Percentiles rank a stretch among this genome's conserved stretches.
Evolutionary conservation across 1,140 invertebrate species (phyloP).

Genomic region (Drosophila triauraria): DNA sequence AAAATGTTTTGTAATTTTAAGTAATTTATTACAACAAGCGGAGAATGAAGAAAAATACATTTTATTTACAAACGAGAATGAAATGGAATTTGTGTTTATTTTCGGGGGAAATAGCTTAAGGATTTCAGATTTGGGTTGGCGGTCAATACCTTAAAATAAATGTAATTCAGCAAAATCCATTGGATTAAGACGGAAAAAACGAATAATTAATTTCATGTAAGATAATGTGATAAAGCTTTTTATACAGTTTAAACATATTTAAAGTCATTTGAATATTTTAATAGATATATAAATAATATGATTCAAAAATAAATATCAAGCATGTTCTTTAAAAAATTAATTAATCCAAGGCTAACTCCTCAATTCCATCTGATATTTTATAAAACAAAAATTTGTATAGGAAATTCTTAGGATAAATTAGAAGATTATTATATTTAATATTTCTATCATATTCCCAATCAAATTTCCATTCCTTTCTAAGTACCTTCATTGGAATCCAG

Average conservation of each 20-base stretch:
- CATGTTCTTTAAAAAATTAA: too few relatives aligned
- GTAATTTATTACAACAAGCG: conserved; percentile 72
- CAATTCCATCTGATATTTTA: too few relatives aligned
- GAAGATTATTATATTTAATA: neutral
- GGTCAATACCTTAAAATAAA: neutral
- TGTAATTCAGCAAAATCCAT: too few relatives aligned
- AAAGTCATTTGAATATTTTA: too few relatives aligned
- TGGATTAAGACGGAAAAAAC: too few relatives aligned
- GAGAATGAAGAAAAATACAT: conserved; percentile 61
- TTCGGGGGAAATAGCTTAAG: neutral
- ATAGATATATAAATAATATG: too few relatives aligned
- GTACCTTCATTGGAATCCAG: conserved; percentile 26
- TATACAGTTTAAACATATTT: too few relatives aligned
- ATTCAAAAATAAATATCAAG: too few relatives aligned
- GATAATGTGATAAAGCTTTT: too few relatives aligned
- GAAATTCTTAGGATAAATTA: neutral
- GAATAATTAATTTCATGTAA: too few relatives aligned
- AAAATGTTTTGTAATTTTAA: conserved; percentile 83
- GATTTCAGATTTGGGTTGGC: neutral
- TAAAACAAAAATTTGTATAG: neutral
- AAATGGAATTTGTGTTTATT: neutral
- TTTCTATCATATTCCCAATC: neutral
- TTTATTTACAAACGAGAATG: conserved; percentile 60
- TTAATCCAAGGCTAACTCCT: neutral
- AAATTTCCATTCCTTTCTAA: neutral